Conservation (phyloP, 2,797 vertebrate species). For the Malurus leucopterus region DNA sequence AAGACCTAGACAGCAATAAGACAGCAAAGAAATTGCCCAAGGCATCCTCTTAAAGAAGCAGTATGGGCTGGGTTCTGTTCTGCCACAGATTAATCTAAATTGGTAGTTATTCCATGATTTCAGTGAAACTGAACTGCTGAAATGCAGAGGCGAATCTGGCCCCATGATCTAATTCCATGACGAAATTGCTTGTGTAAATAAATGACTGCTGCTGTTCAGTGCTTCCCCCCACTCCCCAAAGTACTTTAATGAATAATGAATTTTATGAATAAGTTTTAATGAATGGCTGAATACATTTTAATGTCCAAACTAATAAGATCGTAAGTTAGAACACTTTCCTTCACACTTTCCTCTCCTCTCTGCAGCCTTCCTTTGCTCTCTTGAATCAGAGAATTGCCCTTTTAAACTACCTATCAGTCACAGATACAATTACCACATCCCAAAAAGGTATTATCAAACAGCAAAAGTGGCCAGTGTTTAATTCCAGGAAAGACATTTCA, state of each 20-base stretch:
- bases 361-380: not conserved
- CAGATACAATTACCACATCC: not conserved
- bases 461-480: not conserved
- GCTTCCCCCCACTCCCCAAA: not conserved
- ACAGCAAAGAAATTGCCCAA: slow-evolving; percentile 5
- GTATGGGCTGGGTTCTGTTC: slow-evolving; percentile 6
- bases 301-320: not conserved
- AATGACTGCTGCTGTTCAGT: slow-evolving; percentile 3
- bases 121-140: slow-evolving; percentile 21
- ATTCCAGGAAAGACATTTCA: not conserved
- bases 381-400: not conserved
- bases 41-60: slow-evolving; percentile 11
- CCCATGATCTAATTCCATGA: not conserved
- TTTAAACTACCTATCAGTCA: not conserved
- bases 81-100: slow-evolving; percentile 21
- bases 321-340: slow-evolving; percentile 10
- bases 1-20: slow-evolving; percentile 26
- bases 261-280: slow-evolving; percentile 52
- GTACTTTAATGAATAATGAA: slow-evolving; percentile 37
- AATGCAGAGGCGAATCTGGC: slow-evolving; percentile 30
- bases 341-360: not conserved
- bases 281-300: slow-evolving; percentile 45
- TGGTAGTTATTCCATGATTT: slow-evolving; percentile 23
- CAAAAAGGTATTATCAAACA: not conserved
- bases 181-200: slow-evolving; percentile 15